These are phyloP conservation scores for Lasaia peninsularis DNA, from an alignment of 1,140 invertebrate genomes.

Conservation along the genomic window DNA sequence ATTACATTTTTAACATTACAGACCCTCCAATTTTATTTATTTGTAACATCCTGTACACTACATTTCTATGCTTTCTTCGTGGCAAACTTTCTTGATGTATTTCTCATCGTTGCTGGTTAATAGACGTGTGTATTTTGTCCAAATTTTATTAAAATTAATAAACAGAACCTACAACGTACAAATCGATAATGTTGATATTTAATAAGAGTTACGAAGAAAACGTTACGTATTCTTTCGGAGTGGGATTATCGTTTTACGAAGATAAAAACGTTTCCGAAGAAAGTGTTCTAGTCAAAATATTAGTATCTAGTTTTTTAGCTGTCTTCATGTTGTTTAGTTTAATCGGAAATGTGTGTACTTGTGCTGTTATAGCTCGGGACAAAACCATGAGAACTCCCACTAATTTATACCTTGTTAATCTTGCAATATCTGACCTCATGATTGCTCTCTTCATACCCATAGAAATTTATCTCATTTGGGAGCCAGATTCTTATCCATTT, in stretches of 20 bases:
- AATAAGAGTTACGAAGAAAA: constrained; percentile 11
- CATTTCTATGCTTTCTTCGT: not conserved
- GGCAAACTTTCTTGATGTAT: not conserved
- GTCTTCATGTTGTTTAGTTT: constrained; percentile 90
- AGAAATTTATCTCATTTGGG: constrained; percentile 92
- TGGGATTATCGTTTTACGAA: constrained; percentile 20
- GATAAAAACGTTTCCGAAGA: constrained; percentile 48
- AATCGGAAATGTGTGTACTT: constrained; percentile 93
- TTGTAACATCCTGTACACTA: not conserved
- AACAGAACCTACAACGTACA: not conserved
- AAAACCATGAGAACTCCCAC: constrained; percentile 93
- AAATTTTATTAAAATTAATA: not conserved
- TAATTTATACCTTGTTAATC: constrained; percentile 94
- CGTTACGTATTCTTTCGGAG: constrained; percentile 15
- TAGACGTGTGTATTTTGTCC: not conserved
- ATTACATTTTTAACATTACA: no score
- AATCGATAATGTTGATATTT: not conserved
- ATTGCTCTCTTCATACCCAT: constrained; percentile 86
- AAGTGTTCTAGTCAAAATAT: constrained; percentile 82
- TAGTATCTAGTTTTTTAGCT: constrained; percentile 86
- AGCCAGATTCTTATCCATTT: constrained; percentile 89
- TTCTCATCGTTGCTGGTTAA: not conserved
- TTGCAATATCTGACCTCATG: constrained; percentile 94
- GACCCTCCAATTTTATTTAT: no score
- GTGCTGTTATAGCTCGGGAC: constrained; percentile 92